These are phyloP conservation scores for Budorcas taxicolor DNA, from an alignment of 2,113 vertebrate genomes.

Conservation along the genomic window DNA sequence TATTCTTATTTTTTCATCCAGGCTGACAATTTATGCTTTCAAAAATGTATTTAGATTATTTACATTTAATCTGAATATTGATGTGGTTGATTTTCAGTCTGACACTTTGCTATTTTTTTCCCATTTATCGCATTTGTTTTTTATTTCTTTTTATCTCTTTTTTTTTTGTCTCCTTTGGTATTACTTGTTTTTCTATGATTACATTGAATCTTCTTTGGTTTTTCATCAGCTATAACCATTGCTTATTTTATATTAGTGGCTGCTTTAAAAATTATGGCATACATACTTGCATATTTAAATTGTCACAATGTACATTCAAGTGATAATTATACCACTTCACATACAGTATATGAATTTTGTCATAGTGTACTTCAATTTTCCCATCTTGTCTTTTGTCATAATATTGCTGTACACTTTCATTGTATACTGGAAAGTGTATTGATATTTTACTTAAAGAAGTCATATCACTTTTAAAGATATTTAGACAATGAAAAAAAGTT, in stretches of 20 bases:
- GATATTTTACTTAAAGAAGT: neutral
- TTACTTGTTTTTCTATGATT: neutral
- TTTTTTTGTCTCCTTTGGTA: neutral
- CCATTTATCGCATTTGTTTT: neutral
- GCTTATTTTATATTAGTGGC: neutral
- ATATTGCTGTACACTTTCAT: neutral
- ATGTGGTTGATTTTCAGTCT: neutral
- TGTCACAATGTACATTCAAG: neutral
- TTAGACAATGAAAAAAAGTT: neutral
- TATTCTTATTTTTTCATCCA: neutral
- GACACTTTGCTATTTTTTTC: neutral
- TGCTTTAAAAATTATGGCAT: neutral
- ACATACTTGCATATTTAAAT: neutral
- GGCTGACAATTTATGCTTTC: neutral
- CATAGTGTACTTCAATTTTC: neutral
- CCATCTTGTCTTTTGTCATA: neutral
- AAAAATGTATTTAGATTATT: neutral
- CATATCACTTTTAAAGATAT: neutral
- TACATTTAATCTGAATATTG: neutral
- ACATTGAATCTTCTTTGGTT: neutral
- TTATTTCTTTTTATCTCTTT: neutral
- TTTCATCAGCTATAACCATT: neutral
- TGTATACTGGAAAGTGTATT: neutral
- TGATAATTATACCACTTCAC: neutral
- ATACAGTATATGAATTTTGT: neutral